Conservation (phyloP, 2,888 invertebrate genomes). For the Cephus nigrinus region DNA sequence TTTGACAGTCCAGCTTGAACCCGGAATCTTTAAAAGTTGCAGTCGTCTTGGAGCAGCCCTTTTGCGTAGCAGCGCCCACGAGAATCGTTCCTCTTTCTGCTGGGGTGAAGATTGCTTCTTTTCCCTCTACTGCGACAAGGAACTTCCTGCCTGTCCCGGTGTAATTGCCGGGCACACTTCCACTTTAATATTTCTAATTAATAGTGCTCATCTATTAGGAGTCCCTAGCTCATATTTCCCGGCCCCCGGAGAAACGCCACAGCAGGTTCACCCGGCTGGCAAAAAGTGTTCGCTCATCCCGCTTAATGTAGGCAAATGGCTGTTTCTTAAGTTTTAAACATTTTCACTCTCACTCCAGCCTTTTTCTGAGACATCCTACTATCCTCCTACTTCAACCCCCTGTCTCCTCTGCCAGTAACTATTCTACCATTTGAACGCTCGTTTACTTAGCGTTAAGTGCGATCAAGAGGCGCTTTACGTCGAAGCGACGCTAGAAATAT, state of each 20-base stretch:
- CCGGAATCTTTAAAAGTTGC: no score
- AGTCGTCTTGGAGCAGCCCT: no score
- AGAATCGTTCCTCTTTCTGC: background rate
- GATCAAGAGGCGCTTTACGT: constrained; percentile 13
- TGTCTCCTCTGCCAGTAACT: constrained; percentile 4
- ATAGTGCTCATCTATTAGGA: constrained; percentile 57
- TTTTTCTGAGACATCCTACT: background rate
- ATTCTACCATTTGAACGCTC: constrained; percentile 25
- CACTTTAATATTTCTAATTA: constrained; percentile 61
- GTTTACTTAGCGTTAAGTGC: constrained; percentile 29
- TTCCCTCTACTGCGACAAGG: background rate
- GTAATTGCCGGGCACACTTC: constrained; percentile 50
- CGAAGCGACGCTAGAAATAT: no score
- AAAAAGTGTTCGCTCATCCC: constrained; percentile 35
- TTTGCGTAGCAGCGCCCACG: background rate
- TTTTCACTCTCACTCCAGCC: constrained; percentile 18
- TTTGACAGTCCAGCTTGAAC: no score
- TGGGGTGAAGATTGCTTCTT: background rate
- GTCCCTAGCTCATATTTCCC: constrained; percentile 52
- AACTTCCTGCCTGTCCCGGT: constrained; percentile 26
- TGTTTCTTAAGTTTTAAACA: constrained; percentile 49
- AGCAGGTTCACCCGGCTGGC: constrained; percentile 25
- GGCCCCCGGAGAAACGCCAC: constrained; percentile 6
- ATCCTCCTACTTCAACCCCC: background rate
- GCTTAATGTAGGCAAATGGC: constrained; percentile 50